These are phyloP conservation scores for Antechinus flavipes DNA, from an alignment of 2,113 vertebrate genomes.

Conservation along the genomic window DNA sequence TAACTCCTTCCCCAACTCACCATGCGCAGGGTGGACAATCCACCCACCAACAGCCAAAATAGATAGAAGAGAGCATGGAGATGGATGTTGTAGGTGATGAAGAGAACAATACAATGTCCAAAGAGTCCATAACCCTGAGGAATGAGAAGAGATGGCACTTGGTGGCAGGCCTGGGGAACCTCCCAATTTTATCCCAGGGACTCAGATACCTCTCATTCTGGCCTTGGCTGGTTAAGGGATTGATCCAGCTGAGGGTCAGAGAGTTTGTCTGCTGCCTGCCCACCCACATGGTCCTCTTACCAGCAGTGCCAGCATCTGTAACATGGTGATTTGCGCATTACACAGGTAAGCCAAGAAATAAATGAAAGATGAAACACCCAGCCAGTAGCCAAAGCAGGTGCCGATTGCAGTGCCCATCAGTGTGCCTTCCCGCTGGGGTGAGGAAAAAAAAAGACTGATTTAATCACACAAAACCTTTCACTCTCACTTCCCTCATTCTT, in stretches of 20 bases:
- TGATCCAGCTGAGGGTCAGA: conserved; percentile 1
- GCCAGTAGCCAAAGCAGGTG: conserved; percentile 98
- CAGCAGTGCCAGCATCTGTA: conserved; percentile 96
- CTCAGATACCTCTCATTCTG: background rate
- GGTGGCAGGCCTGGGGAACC: conserved; percentile 4
- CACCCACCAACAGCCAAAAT: conserved; percentile 94
- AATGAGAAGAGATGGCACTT: background rate
- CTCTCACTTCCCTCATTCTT: conserved; percentile 3
- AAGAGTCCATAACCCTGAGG: conserved; percentile 97
- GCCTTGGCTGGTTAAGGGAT: background rate
- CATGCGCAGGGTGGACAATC: conserved; percentile 96
- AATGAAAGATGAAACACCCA: conserved; percentile 95
- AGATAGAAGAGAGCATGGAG: conserved; percentile 97
- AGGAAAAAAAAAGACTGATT: background rate
- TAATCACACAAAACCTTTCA: conserved; percentile 32
- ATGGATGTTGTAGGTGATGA: conserved; percentile 97
- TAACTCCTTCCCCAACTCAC: conserved; percentile 82
- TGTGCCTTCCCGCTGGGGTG: conserved; percentile 94
- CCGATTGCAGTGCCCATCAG: conserved; percentile 99
- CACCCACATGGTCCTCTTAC: conserved; percentile 80
- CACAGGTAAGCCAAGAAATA: conserved; percentile 98
- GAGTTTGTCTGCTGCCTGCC: background rate
- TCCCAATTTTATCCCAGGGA: background rate
- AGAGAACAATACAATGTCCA: conserved; percentile 95
- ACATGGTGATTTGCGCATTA: conserved; percentile 98